phyloP scores from a whole-genome alignment of 2,888 invertebrate genomes.

The Tineola bisselliella region DNA sequence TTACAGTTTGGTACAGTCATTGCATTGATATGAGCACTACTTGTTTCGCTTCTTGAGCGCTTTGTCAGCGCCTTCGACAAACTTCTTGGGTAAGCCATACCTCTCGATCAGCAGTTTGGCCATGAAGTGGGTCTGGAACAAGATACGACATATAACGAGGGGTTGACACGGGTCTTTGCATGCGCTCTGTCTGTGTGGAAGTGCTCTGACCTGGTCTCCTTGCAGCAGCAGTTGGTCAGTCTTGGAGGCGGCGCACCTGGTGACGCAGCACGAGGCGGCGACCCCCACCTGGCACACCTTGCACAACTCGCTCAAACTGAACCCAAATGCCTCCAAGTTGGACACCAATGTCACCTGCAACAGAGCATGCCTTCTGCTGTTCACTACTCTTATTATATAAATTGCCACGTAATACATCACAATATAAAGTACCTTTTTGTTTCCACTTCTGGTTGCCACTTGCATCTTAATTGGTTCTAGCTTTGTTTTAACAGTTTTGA shows the following conservation, averaged over 20 bases:
- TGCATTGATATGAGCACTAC: conserved; percentile 21
- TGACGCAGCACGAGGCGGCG: conserved; percentile 87
- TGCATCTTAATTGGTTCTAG: conserved; percentile 82
- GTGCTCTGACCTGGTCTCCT: conserved; percentile 88
- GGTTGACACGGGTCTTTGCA: no score
- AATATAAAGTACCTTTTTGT: conserved; percentile 81
- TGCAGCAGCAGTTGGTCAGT: conserved; percentile 84
- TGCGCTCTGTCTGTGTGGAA: no score
- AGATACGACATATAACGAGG: neutral
- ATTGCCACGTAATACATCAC: no score
- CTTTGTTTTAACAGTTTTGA: conserved; percentile 68
- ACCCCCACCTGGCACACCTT: conserved; percentile 85
- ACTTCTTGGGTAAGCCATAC: conserved; percentile 80
- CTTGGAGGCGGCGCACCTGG: conserved; percentile 76
- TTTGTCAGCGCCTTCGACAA: conserved; percentile 78
- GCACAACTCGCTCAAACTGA: conserved; percentile 80
- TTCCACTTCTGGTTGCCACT: conserved; percentile 80
- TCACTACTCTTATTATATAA: no score
- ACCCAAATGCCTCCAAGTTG: conserved; percentile 88
- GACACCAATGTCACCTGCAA: conserved; percentile 84
- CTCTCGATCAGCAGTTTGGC: conserved; percentile 72
- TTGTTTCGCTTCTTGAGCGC: conserved; percentile 76
- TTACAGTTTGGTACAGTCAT: conserved; percentile 16
- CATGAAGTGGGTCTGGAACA: conserved; percentile 51
- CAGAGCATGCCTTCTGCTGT: no score